Base-by-base conservation (phyloP, 1,140 invertebrate species). In the Batillaria attramentaria region DNA sequence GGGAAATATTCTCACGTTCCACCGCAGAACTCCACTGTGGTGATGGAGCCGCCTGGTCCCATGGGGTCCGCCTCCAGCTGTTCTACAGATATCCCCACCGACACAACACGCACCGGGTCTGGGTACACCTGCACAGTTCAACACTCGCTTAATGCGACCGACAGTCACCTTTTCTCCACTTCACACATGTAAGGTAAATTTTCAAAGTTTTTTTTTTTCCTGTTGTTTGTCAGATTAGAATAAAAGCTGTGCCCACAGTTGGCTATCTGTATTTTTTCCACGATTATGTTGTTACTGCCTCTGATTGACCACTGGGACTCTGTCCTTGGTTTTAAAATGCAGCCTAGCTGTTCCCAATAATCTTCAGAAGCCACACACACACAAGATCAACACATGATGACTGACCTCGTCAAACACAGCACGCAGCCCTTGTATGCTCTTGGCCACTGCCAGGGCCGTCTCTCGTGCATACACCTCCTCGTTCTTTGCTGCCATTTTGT, bases 1-100 rank as follows among this genome's bases (percentile, higher is more conserved):
- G n/a, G n/a, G n/a, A n/a, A n/a, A 24, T 33, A 41, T 41, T 89
- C 91, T 93, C 89, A 95, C 94, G 98, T 99, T 87, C 99, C 99
- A 81, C 99, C 99, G 92, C 99, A 99, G 92, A 99, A 99, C 92
- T 99, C 99, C n/a, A 99, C 96, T 35, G 98, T 99, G 1, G 97
- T 99, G 69, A 94, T 91, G 66, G 93, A 93, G 6, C 95, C 98
- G 62, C 92, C 93, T 24, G 94, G 92, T 37, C 94, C 93, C 50
- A 95, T 93, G 1, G 98, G 98, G 92, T 99, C 94, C 68, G 93
- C 92, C 87, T 98, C 94, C 13, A 99, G 92, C 50, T 97, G 93
- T 83, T 99, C 97, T 28, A 99, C 95, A 3, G 97, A 94, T 72
- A 98, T 93, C 24, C 99, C 98, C 83, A 99, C 94, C 72, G 96